A percentile compares a stretch with the other conserved stretches of the same genome.
Conservation (phyloP, 2,113 vertebrate species). For the Periophthalmus modestus region DNA sequence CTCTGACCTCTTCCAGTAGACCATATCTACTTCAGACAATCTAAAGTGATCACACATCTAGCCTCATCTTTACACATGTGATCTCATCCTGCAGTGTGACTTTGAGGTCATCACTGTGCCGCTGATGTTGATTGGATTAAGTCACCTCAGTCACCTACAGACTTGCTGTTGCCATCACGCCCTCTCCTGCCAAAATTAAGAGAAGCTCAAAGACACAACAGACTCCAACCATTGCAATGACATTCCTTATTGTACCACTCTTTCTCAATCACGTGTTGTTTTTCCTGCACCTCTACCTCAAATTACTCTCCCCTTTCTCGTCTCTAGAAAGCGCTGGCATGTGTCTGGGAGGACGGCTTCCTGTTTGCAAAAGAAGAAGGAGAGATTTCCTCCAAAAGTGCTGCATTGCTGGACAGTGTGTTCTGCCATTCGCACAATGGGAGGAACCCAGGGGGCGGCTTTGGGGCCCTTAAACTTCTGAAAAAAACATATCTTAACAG, state of each 20-base stretch:
- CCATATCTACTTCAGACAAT: conserved; percentile 15
- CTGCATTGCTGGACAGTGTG: conserved; percentile 72
- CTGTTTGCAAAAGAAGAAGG: conserved; percentile 77
- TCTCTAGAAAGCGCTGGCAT: conserved; percentile 51
- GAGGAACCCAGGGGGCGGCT: conserved; percentile 77
- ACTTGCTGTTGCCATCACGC: not conserved
- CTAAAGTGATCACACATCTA: conserved; percentile 1
- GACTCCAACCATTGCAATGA: conserved; percentile 16
- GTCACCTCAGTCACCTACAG: not conserved
- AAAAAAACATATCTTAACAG: conserved; percentile 12
- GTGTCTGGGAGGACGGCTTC: conserved; percentile 67
- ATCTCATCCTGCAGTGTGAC: not conserved
- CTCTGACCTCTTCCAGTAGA: not conserved
- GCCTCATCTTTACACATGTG: not conserved
- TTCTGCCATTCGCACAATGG: conserved; percentile 75
- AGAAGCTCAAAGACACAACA: conserved; percentile 13
- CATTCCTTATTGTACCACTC: conserved; percentile 10
- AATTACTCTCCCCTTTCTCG: conserved; percentile 24
- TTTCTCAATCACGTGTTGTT: conserved; percentile 32
- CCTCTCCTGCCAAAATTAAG: not conserved
- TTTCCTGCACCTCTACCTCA: conserved; percentile 15
- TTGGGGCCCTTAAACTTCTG: conserved; percentile 40
- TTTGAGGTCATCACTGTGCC: conserved; percentile 1
- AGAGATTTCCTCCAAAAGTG: conserved; percentile 75
- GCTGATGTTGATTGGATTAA: not conserved